Percentiles rank a stretch among this genome's conserved stretches.
phyloP scores from a whole-genome alignment of 2,888 invertebrate genomes.

The Spilarctia lutea region DNA sequence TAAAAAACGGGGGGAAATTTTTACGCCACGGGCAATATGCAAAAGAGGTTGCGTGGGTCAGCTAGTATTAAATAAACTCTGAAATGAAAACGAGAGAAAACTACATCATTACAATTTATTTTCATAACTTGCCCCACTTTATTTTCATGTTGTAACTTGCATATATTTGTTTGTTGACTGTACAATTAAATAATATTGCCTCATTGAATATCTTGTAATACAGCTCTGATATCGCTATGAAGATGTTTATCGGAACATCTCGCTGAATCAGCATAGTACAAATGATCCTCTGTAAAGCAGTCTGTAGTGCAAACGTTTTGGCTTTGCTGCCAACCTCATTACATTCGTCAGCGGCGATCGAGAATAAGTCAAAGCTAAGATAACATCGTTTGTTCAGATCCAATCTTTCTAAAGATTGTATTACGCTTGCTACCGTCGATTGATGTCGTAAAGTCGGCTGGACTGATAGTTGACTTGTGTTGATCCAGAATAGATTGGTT shows the following conservation, averaged over 20 bases:
- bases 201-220: neutral
- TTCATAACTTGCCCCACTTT: neutral
- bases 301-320: conserved; percentile 26
- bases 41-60: too few species aligned
- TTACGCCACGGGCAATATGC: too few species aligned
- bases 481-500: neutral
- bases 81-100: neutral
- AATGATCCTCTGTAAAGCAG: conserved; percentile 25
- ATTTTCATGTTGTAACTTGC: neutral
- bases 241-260: neutral
- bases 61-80: neutral
- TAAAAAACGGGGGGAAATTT: too few species aligned
- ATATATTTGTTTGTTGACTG: neutral
- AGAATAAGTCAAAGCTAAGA: conserved; percentile 48
- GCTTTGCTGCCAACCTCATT: conserved; percentile 37
- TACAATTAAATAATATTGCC: neutral
- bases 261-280: conserved; percentile 5
- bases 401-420: conserved; percentile 46
- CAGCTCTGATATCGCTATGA: neutral
- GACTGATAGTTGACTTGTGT: conserved; percentile 1
- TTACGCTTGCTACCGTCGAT: conserved; percentile 39
- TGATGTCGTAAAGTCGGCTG: conserved; percentile 21
- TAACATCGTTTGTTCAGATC: conserved; percentile 40
- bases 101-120: neutral
- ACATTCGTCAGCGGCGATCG: conserved; percentile 37